Base-by-base conservation (phyloP, 2,113 vertebrate genomes). In the Pyxicephalus adspersus region DNA sequence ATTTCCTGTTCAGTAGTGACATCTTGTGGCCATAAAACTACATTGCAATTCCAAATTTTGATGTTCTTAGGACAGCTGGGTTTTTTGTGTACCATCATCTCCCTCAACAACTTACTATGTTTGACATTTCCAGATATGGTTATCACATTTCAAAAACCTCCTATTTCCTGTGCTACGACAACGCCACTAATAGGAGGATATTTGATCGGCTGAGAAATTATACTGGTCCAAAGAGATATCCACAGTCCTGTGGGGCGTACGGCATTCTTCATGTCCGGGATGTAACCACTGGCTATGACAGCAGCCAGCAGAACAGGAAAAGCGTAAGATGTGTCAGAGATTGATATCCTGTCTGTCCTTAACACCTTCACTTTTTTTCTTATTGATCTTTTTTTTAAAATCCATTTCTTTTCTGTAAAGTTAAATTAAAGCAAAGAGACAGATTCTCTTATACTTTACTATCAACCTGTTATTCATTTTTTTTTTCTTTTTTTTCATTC, bases 261-360 rank as follows among this genome's bases (percentile, higher is more conserved):
- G 86, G 25, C 54, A 91, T 99, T 52, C n/a, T 92, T 2, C 91
- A 96, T 0, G 65, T 98, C 1, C 86, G 96, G 64, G 97, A 99
- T 3, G 7, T 96, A 3, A 98, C 96, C 86, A 97, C 93, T 0
- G 97, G 96, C 72, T 98, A 96, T 15, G 96, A 98, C 83, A 98
- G 95, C 92, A 96, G 96, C 88, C 95, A 90, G 71, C 90, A 85
- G 0, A 91, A 91, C 86, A 87, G 89, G 55, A 90, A 91, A 87
- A 94, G 94, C 28, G 97, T 98, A 91, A 92, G 94, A 91, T 23
- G 1, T 29, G 4, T 61, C 31, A 34, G 3, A 34, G 31, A 34
- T 34, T 6, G 31, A 34, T 6, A 34, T 34, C 31, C 31, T 34
- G 31, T 34, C 31, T 34, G n/a, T n/a, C n/a, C n/a, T n/a, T 9